Evolutionary conservation across 2,888 invertebrate species (phyloP), one percentile per base, ranked within the genome.

Genomic region (Polyploca ridens): DNA sequence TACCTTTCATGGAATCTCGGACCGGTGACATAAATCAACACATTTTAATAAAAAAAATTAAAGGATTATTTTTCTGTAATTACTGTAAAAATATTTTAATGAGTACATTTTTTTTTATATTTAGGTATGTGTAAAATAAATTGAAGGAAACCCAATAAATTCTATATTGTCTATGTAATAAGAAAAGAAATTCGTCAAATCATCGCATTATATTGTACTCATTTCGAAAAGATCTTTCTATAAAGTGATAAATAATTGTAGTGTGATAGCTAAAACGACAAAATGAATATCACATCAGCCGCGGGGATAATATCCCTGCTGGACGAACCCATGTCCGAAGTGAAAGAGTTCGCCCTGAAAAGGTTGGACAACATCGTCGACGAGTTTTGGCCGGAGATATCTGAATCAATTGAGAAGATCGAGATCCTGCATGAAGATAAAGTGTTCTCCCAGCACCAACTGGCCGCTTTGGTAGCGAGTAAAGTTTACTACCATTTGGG

Each of bases 381-480:
- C 89, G 98, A 98, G 87, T 99, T 99, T 93, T 99, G 99, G 99
- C 98, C 99, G 10, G 99, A 99, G 94, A 99, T 99, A 78, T 99
- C 99, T 0, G 99, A 99, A 91, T 98, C 99, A 14, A 98, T 99
- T 78, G 98, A 98, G 83, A 99, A 99, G 94, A 99, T 99, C 82
- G 99, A 99, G 94, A 98, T 98, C 86, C 95, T 99, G 38, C 98
- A 99, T 84, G 99, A 99, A 93, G 98, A 99, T 84, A 96, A 97
- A 83, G 94, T 94, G 49, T 97, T 99, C 89, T 95, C 96, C 49
- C 97, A 99, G 84, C 97, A 98, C 82, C 97, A 99, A 82, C 92
- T 99, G 64, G 99, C 99, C 62, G 99, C 99, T 38, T 95, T 99
- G 76, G 98, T 99, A 6, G 99, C 99, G 7, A 99, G 99, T 76